Conservation (phyloP, 1,140 invertebrate species). For the Apis mellifera region DNA sequence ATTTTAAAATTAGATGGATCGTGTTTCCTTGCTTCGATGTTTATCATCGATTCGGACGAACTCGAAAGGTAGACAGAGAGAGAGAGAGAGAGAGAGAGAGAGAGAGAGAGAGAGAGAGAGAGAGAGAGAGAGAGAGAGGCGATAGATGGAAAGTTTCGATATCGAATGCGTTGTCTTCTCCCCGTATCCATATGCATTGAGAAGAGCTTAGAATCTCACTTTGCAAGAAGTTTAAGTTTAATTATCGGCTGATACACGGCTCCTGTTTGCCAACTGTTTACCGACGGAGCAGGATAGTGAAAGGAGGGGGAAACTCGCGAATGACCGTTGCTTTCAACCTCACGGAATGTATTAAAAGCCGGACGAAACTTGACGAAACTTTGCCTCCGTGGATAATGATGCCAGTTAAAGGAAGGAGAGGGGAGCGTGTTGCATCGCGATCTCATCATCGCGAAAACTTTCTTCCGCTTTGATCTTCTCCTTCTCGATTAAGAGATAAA, state of each 20-base stretch:
- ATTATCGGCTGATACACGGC: conserved; percentile 50
- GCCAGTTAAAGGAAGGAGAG: neutral
- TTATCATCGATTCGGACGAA: neutral
- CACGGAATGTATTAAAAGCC: conserved; percentile 41
- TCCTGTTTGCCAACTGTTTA: conserved; percentile 28
- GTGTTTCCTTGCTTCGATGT: too few relatives aligned
- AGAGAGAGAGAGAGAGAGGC: too few relatives aligned
- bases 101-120: too few relatives aligned
- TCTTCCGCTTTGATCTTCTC: too few relatives aligned
- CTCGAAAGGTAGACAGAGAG: neutral
- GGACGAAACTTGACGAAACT: conserved; percentile 11
- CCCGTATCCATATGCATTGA: neutral
- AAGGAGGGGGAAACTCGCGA: conserved; percentile 26
- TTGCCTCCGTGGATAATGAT: neutral
- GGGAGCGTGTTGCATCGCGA: neutral
- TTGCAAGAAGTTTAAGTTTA: conserved; percentile 62
- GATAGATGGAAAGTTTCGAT: too few relatives aligned
- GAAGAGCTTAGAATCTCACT: conserved; percentile 28
- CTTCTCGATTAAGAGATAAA: too few relatives aligned
- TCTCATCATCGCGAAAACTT: neutral
- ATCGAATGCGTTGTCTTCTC: too few relatives aligned
- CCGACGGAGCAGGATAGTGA: neutral
- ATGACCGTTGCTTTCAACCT: conserved; percentile 53
- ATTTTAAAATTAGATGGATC: too few relatives aligned
- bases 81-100: too few relatives aligned